Conservation (phyloP, 2,113 vertebrate genomes). For the Sceloporus undulatus region DNA sequence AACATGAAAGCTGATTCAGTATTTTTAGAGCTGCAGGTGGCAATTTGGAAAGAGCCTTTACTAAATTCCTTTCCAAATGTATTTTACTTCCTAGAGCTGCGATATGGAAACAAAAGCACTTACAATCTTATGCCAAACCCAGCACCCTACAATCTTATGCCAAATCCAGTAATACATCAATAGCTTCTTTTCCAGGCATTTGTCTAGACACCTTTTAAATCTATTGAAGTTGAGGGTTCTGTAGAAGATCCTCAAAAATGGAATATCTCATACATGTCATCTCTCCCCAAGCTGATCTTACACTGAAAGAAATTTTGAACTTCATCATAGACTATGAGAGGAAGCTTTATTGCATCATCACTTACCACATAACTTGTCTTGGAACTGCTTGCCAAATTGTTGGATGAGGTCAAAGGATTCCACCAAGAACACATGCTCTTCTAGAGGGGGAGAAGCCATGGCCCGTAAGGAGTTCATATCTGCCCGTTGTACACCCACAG, state of each 20-base stretch:
- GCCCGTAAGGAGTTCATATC: constrained; percentile 93
- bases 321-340: background rate
- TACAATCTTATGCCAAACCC: background rate
- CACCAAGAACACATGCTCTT: constrained; percentile 95
- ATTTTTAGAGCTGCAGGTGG: background rate
- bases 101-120: background rate
- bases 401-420: constrained; percentile 95
- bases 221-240: background rate
- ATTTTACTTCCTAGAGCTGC: background rate
- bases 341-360: constrained; percentile 23
- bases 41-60: background rate
- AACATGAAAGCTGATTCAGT: background rate
- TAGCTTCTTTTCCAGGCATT: too few species aligned
- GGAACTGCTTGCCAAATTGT: constrained; percentile 95
- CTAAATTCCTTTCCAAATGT: background rate
- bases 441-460: constrained; percentile 92
- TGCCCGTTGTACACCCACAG: constrained; percentile 92
- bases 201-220: too few species aligned
- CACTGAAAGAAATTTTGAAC: background rate
- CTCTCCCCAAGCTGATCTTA: too few species aligned
- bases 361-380: constrained; percentile 94
- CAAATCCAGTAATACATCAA: too few species aligned
- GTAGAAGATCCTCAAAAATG: background rate
- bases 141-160: background rate
- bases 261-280: background rate